phyloP scores from a whole-genome alignment of 2,888 invertebrate species.

The Marronus borbonicus region DNA sequence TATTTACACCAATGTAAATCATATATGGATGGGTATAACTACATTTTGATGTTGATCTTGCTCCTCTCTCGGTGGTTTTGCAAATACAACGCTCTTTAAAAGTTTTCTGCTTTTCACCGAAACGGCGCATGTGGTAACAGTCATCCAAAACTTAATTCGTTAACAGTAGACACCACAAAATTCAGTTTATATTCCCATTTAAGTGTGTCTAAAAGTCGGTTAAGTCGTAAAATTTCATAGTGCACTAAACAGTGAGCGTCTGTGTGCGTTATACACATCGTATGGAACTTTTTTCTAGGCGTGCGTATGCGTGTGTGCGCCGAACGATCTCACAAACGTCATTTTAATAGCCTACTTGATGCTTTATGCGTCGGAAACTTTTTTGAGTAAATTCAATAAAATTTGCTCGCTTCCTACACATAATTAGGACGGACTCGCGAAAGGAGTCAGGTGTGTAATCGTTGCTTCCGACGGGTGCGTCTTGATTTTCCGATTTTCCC shows the following conservation, averaged over 20 bases:
- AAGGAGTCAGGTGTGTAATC: conserved; percentile 51
- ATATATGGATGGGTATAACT: too few species aligned
- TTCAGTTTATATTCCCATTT: conserved; percentile 47
- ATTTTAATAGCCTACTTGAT: conserved; percentile 61
- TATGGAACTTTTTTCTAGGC: conserved; percentile 51
- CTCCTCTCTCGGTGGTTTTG: too few species aligned
- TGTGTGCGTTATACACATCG: conserved; percentile 62
- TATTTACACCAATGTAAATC: too few species aligned
- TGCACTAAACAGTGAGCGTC: conserved; percentile 64
- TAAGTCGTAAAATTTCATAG: conserved; percentile 68
- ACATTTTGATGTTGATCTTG: too few species aligned
- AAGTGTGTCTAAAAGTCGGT: conserved; percentile 57
- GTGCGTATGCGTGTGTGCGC: conserved; percentile 42
- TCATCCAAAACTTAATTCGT: conserved; percentile 50
- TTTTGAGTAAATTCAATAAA: conserved; percentile 42
- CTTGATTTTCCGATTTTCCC: conserved; percentile 53
- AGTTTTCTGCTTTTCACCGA: too few species aligned
- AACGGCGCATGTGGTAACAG: conserved; percentile 42
- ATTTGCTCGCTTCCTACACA: conserved; percentile 37
- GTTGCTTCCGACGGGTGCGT: conserved; percentile 50
- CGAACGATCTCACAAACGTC: conserved; percentile 56
- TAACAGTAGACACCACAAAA: conserved; percentile 45
- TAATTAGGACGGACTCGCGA: conserved; percentile 39
- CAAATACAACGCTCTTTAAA: too few species aligned
- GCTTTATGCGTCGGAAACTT: conserved; percentile 49